Base-by-base conservation (phyloP, 2,113 vertebrate genomes). In the Benitochromis conjunctus region DNA sequence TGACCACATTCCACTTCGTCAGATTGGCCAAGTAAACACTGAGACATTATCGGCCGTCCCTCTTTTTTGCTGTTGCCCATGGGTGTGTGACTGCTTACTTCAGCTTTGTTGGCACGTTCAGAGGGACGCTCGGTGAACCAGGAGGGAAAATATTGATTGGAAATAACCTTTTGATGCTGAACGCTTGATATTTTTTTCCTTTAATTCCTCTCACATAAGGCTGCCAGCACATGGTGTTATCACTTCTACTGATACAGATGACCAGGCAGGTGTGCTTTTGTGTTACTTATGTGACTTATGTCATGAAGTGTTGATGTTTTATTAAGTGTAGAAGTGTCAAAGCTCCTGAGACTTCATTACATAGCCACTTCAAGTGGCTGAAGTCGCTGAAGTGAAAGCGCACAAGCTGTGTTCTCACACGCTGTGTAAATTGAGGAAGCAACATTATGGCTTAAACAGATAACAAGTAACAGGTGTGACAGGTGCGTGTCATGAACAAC, bases 1-100 rank as follows among this genome's bases (percentile, higher is more conserved):
- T 58, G 82, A 71, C 88, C 83, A 62, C 96, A 97, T 97, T 96
- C 96, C 94, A 85, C 76, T 31, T 81, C 5, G 46, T 19, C 58
- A 79, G 81, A 93, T 88, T 92, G 90, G 94, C 83, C 78, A 6
- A 46, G 93, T 85, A 56, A 88, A 90, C 89, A 87, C 83, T 83
- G 89, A 85, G 79, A 60, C 24, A 84, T 55, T 31, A 41, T 4
- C 46, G 82, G 34, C 88, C 91, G 81, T 82, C 94, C 93, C 88
- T 82, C 79, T 81, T 36, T 81, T 29, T 13, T 12, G 21, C 36
- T 91, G 79, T 55, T 84, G 82, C 84, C 80, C 87, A 87, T 84
- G 84, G 64, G 88, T 54, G 91, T 87, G 51, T 86, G 82, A 41
- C 43, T 77, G 46, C 51, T 11, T 19, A 43, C 58, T 82, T 77